phyloP scores from a whole-genome alignment of 1,140 invertebrate species.

The Chionoecetes opilio region DNA sequence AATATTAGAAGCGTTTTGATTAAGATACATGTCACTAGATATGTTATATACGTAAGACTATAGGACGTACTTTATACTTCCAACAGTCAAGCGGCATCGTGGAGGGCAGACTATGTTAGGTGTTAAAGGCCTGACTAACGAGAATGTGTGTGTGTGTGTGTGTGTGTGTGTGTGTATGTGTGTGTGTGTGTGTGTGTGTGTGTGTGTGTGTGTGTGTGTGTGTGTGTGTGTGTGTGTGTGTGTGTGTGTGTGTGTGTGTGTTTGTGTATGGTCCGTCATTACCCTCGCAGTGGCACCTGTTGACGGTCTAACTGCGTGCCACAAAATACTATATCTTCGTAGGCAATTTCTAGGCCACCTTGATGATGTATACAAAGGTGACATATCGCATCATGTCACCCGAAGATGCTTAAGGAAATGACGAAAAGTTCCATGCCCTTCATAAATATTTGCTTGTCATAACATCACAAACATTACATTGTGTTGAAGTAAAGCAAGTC shows the following conservation, averaged over 20 bases:
- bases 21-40: too few relatives aligned
- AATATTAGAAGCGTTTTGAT: too few relatives aligned
- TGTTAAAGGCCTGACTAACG: not conserved
- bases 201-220: not conserved
- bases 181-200: not conserved
- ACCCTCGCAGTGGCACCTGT: not conserved
- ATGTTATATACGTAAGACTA: too few relatives aligned
- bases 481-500: too few relatives aligned
- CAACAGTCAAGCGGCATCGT: not conserved
- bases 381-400: too few relatives aligned
- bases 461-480: too few relatives aligned
- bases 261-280: not conserved
- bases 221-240: not conserved
- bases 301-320: too few relatives aligned
- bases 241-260: not conserved
- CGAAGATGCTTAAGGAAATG: too few relatives aligned
- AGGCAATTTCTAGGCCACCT: not conserved
- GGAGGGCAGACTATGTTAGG: conserved; percentile 4
- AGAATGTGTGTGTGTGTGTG: not conserved
- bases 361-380: not conserved
- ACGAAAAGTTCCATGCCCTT: too few relatives aligned
- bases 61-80: not conserved
- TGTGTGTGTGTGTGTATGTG: not conserved
- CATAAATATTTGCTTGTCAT: too few relatives aligned
- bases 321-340: too few relatives aligned